Base-by-base conservation (phyloP, 2,797 vertebrate genomes). In the Paedocypris micromegethes region DNA sequence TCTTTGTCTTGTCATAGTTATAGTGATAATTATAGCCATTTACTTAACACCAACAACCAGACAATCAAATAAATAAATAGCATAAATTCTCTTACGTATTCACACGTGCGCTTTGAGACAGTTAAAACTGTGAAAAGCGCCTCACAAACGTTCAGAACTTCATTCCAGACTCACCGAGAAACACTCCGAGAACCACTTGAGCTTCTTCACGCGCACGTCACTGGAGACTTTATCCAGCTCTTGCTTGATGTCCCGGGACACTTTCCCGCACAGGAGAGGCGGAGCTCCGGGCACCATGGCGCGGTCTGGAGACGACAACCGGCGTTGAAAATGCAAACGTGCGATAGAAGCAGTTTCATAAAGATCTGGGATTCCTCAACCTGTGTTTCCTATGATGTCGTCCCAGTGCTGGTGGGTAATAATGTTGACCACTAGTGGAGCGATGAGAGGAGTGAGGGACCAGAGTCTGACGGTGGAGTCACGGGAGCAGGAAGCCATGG, bases 401-500 rank as follows among this genome's bases (percentile, higher is more conserved):
- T 98, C 96, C 96, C 95, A 99, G 23, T 91, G 83, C 80, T 90
- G 91, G 49, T 93, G 88, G 7, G 88, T 90, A 68, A 98, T 77
- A 72, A 99, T 89, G 80, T 90, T 92, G 55, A 97, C 90, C 76
- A 93, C 90, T 65, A 99, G 85, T 8, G 92, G 90, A 3, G 89
- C 87, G 74, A 95, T 90, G 70, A 99, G 87, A 1, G 96, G 90
- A 0, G 90, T 88, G 72, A 99, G 78, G 2, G 96, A 97, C 96
- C 96, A 99, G 9, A 99, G 90, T 65, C 96, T 88, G 77, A 99
- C 95, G 0, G 96, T 99, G 5, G 96, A 98, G 83, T 99, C 96
- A 58, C 96, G 91, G 73, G 95, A 97, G 62, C 96, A 99, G 73
- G 95, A 97, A 2, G 96, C 96, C 94, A 98, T 92, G 7, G 93